Percentiles rank a stretch among this genome's conserved stretches.
These are phyloP conservation scores for Piezodorus guildinii DNA, from an alignment of 1,140 invertebrate genomes.

Conservation along the genomic window DNA sequence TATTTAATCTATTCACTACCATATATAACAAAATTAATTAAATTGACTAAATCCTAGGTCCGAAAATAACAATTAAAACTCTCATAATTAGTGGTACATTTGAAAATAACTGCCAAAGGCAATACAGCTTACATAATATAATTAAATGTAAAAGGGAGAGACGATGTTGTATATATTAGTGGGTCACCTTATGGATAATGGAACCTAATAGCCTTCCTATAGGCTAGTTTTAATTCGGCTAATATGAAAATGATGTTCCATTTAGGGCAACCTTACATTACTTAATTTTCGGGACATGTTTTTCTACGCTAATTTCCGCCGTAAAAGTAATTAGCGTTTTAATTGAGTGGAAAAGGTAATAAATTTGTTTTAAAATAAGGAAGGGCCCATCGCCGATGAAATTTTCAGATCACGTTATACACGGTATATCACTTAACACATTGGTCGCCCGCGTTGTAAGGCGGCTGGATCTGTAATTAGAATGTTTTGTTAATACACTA, in stretches of 20 bases:
- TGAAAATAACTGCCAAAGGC: too few species aligned
- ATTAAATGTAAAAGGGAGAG: too few species aligned
- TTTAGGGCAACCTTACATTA: neutral
- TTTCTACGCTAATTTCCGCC: slow-evolving; percentile 2
- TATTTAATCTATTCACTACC: too few species aligned
- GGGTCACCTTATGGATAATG: neutral
- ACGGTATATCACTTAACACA: slow-evolving; percentile 13
- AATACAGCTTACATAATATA: too few species aligned
- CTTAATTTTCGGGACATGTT: slow-evolving; percentile 13
- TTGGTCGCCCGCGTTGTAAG: neutral
- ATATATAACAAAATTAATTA: too few species aligned
- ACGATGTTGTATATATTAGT: too few species aligned
- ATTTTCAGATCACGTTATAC: slow-evolving; percentile 13
- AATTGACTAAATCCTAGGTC: too few species aligned
- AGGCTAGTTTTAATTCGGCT: slow-evolving; percentile 12
- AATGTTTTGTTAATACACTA: slow-evolving; percentile 2
- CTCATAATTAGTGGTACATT: too few species aligned
- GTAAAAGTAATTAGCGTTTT: slow-evolving; percentile 5
- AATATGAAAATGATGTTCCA: slow-evolving; percentile 11
- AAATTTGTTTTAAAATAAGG: slow-evolving; percentile 8
- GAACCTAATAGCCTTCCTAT: slow-evolving; percentile 3
- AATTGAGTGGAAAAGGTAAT: slow-evolving; percentile 13
- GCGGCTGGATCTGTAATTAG: neutral
- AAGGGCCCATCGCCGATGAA: neutral
- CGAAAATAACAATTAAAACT: too few species aligned